Percentiles rank a stretch among this genome's conserved stretches.
These are phyloP conservation scores for Apaloderma vittatum DNA, from an alignment of 2,113 vertebrate genomes.

Conservation along the genomic window DNA sequence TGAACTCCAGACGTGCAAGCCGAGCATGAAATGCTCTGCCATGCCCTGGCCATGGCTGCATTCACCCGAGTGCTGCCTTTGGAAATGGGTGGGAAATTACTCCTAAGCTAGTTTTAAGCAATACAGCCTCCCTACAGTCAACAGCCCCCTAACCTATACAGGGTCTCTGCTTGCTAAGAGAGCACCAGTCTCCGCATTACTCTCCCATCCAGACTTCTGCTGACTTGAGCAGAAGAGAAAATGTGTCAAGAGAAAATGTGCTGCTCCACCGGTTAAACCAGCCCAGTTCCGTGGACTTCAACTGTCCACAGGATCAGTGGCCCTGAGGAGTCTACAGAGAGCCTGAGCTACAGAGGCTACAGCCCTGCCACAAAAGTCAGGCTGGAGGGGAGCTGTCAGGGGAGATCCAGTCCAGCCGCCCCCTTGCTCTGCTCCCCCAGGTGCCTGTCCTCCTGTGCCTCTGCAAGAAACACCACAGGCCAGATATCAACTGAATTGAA, in stretches of 20 bases:
- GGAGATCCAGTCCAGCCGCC: not conserved
- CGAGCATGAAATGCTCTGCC: not conserved
- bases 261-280: constrained; percentile 30
- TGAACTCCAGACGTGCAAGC: not conserved
- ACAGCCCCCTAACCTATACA: not conserved
- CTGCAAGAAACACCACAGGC: not conserved
- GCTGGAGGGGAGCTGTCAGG: not conserved
- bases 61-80: not conserved
- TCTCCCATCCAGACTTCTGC: not conserved
- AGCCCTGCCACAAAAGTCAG: not conserved
- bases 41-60: not conserved
- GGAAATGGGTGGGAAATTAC: accelerated
- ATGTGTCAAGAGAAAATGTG: not conserved
- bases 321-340: not conserved
- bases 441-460: not conserved
- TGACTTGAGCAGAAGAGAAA: not conserved
- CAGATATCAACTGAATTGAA: not conserved
- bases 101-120: not conserved
- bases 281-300: not conserved
- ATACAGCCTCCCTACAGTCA: not conserved
- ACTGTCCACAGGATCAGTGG: not conserved
- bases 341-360: not conserved
- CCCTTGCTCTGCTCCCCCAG: not conserved
- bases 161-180: not conserved
- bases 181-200: not conserved